phyloP scores from a whole-genome alignment of 2,888 invertebrate genomes.

The Sepiola atlantica region DNA sequence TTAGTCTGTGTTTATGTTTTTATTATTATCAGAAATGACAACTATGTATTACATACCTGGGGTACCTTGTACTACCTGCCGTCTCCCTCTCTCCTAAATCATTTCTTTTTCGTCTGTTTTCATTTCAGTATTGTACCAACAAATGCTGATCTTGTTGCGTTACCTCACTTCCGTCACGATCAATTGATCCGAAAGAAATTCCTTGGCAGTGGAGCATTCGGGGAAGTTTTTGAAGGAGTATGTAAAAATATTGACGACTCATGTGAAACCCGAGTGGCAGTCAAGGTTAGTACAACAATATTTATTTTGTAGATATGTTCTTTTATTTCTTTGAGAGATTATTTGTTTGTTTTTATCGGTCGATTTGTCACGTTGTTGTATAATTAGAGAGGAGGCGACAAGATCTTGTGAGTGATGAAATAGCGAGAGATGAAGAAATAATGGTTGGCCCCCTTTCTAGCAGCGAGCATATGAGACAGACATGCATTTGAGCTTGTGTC shows the following conservation, averaged over 20 bases:
- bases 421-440: no score
- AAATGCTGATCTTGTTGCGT: slow-evolving; percentile 85
- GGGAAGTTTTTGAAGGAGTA: slow-evolving; percentile 95
- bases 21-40: background rate
- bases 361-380: no score
- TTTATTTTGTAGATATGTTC: background rate
- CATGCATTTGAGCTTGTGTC: no score
- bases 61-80: no score
- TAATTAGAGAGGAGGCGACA: no score
- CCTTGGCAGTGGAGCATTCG: slow-evolving; percentile 96
- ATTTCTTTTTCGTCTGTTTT: background rate
- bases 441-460: no score
- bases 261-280: slow-evolving; percentile 71
- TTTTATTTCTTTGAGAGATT: background rate
- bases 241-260: slow-evolving; percentile 76
- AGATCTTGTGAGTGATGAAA: no score
- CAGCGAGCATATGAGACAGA: no score
- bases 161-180: slow-evolving; percentile 88
- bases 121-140: slow-evolving; percentile 77
- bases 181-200: slow-evolving; percentile 91
- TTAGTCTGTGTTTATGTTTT: background rate
- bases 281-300: slow-evolving; percentile 66
- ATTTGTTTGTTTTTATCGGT: background rate
- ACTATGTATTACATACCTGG: background rate
- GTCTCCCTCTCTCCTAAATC: no score